Conservation (phyloP, 2,113 vertebrate species). For the Protobothrops mucrosquamatus region DNA sequence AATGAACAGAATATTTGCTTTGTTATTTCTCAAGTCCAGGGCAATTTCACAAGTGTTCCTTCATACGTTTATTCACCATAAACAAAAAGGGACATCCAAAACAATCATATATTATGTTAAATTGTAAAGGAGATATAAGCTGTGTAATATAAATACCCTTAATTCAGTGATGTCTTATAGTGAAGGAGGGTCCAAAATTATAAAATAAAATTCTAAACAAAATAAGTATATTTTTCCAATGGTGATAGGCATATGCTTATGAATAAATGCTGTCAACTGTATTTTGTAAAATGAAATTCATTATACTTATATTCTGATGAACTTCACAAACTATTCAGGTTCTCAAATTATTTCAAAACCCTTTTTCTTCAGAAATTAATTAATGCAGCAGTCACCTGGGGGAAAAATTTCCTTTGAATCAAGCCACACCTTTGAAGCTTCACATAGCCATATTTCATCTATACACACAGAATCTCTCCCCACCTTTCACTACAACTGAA, state of each 20-base stretch:
- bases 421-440: not conserved
- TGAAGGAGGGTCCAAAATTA: not conserved
- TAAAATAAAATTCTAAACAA: not conserved
- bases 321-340: not conserved
- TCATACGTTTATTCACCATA: not conserved
- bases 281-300: not conserved
- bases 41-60: not conserved
- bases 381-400: not conserved
- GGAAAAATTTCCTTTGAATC: not conserved
- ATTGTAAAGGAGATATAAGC: not conserved
- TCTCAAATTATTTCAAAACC: not conserved
- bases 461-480: not conserved
- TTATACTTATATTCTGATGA: not conserved
- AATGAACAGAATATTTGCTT: not conserved
- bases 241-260: not conserved
- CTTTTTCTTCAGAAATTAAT: not conserved
- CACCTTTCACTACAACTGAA: not conserved
- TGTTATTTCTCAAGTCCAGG: not conserved
- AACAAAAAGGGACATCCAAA: not conserved
- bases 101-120: not conserved
- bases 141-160: not conserved
- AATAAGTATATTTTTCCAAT: not conserved
- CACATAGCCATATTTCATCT: not conserved
- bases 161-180: not conserved
- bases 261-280: no score